These are phyloP conservation scores for Thermophis baileyi DNA, from an alignment of 2,113 vertebrate genomes.

Conservation along the genomic window DNA sequence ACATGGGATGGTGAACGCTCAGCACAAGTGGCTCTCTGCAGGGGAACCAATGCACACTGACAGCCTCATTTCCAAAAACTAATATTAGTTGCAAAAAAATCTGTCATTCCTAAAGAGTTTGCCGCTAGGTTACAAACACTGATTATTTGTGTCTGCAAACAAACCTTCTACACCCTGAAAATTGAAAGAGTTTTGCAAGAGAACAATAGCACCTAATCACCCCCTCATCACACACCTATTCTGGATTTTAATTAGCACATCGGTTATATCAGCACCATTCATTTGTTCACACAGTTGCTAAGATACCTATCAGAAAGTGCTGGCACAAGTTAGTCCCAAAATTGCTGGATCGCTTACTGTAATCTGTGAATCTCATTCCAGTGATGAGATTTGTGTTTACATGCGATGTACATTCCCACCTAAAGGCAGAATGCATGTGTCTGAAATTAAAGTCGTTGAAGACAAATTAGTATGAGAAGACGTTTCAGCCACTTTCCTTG, in stretches of 20 bases:
- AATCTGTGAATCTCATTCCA: not conserved
- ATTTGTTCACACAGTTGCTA: not conserved
- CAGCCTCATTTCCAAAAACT: not conserved
- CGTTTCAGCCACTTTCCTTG: not conserved
- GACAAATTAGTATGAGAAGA: not conserved
- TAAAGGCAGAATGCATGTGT: not conserved
- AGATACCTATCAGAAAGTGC: constrained; percentile 1
- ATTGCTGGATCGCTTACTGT: constrained; percentile 9
- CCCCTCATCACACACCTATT: not conserved
- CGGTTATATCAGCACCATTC: constrained; percentile 6
- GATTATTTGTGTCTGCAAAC: not conserved
- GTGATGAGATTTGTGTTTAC: not conserved
- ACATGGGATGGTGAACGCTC: not conserved
- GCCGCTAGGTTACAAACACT: not conserved
- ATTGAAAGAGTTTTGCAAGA: not conserved
- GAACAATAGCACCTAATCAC: not conserved
- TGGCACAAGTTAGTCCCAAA: not conserved
- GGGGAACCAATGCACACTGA: not conserved
- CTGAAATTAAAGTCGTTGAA: not conserved
- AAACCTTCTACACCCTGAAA: not conserved
- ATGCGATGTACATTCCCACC: not conserved
- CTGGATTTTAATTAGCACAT: constrained; percentile 27
- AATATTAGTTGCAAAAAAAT: not conserved
- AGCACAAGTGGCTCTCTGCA: not conserved
- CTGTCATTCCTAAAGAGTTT: not conserved